Evolutionary conservation across 2,113 vertebrate species (phyloP), one percentile per base, ranked within the genome.

Genomic region (Oncorhynchus keta): DNA sequence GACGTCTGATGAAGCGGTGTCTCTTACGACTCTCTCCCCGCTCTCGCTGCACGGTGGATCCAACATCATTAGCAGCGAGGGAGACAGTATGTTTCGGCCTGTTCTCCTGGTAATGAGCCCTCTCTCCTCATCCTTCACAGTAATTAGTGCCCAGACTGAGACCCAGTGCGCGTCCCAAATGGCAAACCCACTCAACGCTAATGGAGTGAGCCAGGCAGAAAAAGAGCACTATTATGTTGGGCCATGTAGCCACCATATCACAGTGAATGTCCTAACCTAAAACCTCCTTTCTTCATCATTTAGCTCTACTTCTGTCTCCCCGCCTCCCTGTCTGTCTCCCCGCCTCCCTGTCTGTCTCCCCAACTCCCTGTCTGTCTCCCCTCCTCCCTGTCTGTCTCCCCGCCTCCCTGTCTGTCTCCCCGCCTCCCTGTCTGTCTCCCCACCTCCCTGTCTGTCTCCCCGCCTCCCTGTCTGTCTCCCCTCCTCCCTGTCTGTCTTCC

Each of bases 1-100:
- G 81, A 83, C 64, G 51, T 86, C 86, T 92, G 89, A 93, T 91
- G 84, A 76, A 89, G 82, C 77, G 77, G 49, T 35, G 80, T 79
- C 80, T 72, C 57, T 80, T n/a, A 55, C 39, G 76, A 79, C 82
- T 83, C 39, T 45, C 8, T 45, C 39, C 9, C 39, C 1, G 3
- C 51, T 18, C 51, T 18, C 78, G 55, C 67, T 70, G 86, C 77
- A 72, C 83, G 16, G 69, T 16, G 78, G 86, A 91, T 90, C 86
- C 85, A 87, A 87, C 91, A 90, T 93, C 92, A 92, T 93, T 92
- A 94, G 72, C 81, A 65, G 5, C 75, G 86, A 89, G 85, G 89
- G 90, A 90, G 87, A 89, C 87, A 85, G 83, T 91, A 87, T 92
- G 91, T 77, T 92, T 75, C 77, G 79, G 80, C 79, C 70, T 81